Evolutionary conservation across 2,797 vertebrate genomes (phyloP).

Genomic region (Ceyx erithaca): DNA sequence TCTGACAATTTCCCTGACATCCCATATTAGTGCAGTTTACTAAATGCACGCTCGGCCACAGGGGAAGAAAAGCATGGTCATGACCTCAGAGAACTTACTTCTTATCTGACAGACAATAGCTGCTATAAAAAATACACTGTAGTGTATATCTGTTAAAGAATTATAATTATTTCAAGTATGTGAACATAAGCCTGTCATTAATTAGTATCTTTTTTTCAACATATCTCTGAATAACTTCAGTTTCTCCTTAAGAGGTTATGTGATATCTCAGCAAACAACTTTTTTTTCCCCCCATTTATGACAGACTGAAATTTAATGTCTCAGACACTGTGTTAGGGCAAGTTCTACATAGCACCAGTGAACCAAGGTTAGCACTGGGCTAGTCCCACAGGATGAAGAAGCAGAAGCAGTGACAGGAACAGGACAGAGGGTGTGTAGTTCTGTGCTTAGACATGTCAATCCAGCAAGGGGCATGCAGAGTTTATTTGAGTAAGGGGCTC

Average conservation of each 20-base stretch:
- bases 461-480: too few relatives aligned
- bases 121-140: neutral
- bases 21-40: neutral
- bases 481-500: too few relatives aligned
- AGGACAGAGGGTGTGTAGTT: too few relatives aligned
- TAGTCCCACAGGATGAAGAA: too few relatives aligned
- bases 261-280: neutral
- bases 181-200: neutral
- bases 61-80: neutral
- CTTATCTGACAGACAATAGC: neutral
- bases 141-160: neutral
- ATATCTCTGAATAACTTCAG: neutral
- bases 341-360: too few relatives aligned
- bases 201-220: neutral
- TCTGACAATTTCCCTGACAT: neutral
- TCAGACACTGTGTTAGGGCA: too few relatives aligned
- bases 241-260: neutral
- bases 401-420: too few relatives aligned
- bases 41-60: neutral
- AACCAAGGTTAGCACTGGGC: too few relatives aligned
- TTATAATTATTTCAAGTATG: neutral
- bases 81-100: neutral
- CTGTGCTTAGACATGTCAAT: too few relatives aligned
- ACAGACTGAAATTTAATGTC: too few relatives aligned
- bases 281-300: neutral